These are phyloP conservation scores for Oreochromis spilurus DNA, from an alignment of 2,113 vertebrate species.

Conservation along the genomic window DNA sequence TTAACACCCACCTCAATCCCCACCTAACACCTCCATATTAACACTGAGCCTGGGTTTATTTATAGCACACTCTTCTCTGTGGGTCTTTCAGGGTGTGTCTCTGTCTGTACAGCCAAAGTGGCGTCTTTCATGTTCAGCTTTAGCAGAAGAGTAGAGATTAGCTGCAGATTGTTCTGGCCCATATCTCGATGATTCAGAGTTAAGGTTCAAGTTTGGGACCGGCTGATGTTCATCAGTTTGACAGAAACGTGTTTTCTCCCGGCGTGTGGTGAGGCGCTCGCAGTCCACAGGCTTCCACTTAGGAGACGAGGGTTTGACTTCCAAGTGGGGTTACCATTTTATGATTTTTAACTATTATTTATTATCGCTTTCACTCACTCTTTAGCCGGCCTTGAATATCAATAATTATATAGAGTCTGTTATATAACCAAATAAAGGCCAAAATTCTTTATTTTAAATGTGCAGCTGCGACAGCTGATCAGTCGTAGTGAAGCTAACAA, in stretches of 20 bases:
- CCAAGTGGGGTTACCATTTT: background rate
- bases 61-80: rapidly evolving
- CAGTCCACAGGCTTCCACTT: background rate
- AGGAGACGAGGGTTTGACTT: background rate
- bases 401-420: rapidly evolving
- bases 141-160: rapidly evolving
- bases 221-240: rapidly evolving
- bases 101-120: background rate
- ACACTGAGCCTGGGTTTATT: background rate
- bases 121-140: background rate
- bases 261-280: background rate
- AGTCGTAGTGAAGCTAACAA: background rate
- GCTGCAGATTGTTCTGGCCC: background rate
- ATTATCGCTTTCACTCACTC: background rate
- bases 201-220: background rate
- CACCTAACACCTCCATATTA: background rate
- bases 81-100: background rate
- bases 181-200: background rate
- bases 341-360: background rate
- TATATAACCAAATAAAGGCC: background rate
- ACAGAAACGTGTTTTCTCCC: background rate
- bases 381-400: rapidly evolving
- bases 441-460: background rate
- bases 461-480: background rate
- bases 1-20: background rate